Evolutionary conservation across 1,140 invertebrate species (phyloP).

Genomic region (Pomacea maculata): DNA sequence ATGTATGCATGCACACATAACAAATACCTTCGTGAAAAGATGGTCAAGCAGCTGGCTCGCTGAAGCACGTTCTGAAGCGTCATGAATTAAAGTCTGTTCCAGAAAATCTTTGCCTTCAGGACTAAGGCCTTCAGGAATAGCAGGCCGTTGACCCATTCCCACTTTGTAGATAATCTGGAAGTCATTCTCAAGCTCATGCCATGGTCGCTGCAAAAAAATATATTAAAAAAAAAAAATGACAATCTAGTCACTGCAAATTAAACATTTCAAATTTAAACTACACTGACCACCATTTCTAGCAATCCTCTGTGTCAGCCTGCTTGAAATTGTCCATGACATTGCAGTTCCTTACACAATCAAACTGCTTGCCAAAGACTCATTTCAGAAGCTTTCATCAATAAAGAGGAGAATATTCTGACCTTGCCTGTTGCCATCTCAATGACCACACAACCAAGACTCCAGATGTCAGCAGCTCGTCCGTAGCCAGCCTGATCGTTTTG

Average conservation of each 20-base stretch:
- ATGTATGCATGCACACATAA: neutral
- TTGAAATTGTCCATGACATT: neutral
- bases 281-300: neutral
- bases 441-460: slow-evolving; percentile 97
- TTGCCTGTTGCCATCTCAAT: slow-evolving; percentile 99
- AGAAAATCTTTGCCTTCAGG: slow-evolving; percentile 75
- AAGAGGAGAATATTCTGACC: slow-evolving; percentile 38
- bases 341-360: neutral
- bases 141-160: slow-evolving; percentile 74
- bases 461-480: slow-evolving; percentile 83
- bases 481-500: slow-evolving; percentile 48
- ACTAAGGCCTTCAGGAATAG: slow-evolving; percentile 90
- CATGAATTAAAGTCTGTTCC: slow-evolving; percentile 83
- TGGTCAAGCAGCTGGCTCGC: slow-evolving; percentile 89
- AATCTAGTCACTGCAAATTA: neutral
- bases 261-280: neutral
- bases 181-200: slow-evolving; percentile 62
- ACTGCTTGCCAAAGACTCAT: neutral
- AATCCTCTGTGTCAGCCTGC: too few relatives aligned
- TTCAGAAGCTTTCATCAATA: neutral
- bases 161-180: slow-evolving; percentile 65
- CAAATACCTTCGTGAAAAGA: slow-evolving; percentile 77
- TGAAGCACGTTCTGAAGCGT: slow-evolving; percentile 84
- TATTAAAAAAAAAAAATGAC: neutral
- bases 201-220: slow-evolving; percentile 73